Conservation (phyloP, 2,113 vertebrate species). For the Aythya baeri region DNA sequence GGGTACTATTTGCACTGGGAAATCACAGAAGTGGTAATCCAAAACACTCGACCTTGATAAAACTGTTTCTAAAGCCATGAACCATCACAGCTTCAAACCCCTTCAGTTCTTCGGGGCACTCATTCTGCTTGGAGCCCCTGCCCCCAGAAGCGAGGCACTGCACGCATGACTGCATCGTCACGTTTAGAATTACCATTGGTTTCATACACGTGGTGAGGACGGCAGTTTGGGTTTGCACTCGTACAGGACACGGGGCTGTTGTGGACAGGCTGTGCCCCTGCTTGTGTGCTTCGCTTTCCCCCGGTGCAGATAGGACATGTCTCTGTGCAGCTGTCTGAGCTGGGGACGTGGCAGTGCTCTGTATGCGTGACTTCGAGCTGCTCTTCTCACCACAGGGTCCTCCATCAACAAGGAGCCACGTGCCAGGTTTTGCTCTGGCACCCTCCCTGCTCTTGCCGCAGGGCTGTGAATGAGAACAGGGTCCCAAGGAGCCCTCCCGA, state of each 20-base stretch:
- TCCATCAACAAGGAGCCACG: accelerated
- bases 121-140: accelerated
- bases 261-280: accelerated
- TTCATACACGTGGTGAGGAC: accelerated
- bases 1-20: neutral
- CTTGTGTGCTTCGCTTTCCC: no score
- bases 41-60: neutral
- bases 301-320: accelerated
- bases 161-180: accelerated
- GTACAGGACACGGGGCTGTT: accelerated
- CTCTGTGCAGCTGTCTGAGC: accelerated
- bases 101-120: accelerated
- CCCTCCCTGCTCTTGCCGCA: accelerated
- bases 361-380: accelerated
- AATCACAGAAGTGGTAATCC: neutral
- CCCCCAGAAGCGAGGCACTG: neutral
- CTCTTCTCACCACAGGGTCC: neutral
- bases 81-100: neutral
- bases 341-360: accelerated
- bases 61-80: neutral
- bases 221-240: neutral
- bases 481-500: neutral
- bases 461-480: neutral
- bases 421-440: accelerated
- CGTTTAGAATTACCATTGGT: accelerated